Conservation (phyloP, 2,888 invertebrate species). For the Drosophila paranaensis region DNA sequence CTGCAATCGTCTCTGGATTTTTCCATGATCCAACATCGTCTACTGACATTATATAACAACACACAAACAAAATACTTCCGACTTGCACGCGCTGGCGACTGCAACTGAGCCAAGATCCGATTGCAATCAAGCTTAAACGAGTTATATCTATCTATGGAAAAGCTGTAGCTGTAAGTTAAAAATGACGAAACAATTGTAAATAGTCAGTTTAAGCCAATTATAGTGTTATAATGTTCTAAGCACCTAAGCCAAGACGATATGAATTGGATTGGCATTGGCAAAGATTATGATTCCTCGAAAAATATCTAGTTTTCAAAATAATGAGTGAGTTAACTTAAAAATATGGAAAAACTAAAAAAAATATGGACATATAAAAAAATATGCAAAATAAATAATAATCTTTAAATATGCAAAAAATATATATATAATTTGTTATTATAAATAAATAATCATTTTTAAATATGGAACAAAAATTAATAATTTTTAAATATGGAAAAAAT, state of each 20-base stretch:
- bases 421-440: no score
- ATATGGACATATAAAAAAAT: no score
- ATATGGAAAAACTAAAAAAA: no score
- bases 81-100: not conserved
- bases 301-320: not conserved
- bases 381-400: no score
- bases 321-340: no score
- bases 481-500: no score
- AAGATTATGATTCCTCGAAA: not conserved
- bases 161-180: not conserved
- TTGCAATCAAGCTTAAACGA: conserved; percentile 3
- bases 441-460: no score
- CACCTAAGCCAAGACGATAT: no score
- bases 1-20: not conserved
- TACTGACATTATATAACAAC: not conserved
- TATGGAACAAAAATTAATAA: no score
- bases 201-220: not conserved
- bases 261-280: not conserved
- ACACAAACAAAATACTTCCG: not conserved
- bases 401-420: no score
- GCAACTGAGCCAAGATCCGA: conserved; percentile 11
- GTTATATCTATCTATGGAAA: not conserved
- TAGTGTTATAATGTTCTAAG: not conserved
- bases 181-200: not conserved
- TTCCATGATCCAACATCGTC: not conserved